Base-by-base conservation (phyloP, 2,888 invertebrate species). In the Gymnocheta viridis region DNA sequence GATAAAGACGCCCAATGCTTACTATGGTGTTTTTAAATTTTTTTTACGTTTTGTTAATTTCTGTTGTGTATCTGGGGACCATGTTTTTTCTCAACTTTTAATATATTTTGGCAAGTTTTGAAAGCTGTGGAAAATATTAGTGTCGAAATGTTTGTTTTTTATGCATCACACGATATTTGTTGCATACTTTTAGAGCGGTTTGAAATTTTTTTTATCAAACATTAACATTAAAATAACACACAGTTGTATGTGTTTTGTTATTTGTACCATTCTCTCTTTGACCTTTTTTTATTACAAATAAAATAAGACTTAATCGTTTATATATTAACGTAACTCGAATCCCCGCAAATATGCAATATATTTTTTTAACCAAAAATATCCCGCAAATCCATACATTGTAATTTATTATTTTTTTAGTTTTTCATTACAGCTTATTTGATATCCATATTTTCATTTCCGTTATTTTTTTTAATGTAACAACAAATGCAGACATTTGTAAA, bases 261-360 rank as follows among this genome's bases (percentile, higher is more conserved):
- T 9, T 1, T 47, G n/a, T 47, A 51, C 27, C 14, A 24, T 12
- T 29, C 14, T n/a, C n/a, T 60, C 56, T n/a, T 29, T n/a, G 10
- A 2, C 14, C 49, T 12, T 24, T 35, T 64, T 44, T 17, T 47
- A n/a, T 19, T 58, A 10, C 14, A 35, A 67, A 35, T 44, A 47
- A 44, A 49, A 64, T 19, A 64, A 79, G 3, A 7, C 22, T 22
- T 80, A 80, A 80, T 80, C 72, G 64, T 80, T 80, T 80, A 58
- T 56, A 56, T 6, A 29, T 56, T 58, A 27, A 47, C 35, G 38
- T 14, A 44, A 14, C 35, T 10, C 2, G 54, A 73, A 54, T 32
- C 44, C 69, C 62, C 22, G 2, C 5, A 70, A 64, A 41, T 79
- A 83, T 69, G 74, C 74, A 82, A 24, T 47, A 66, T 35, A 72